Conservation (phyloP, 2,888 invertebrate species). For the Acleris literana region DNA sequence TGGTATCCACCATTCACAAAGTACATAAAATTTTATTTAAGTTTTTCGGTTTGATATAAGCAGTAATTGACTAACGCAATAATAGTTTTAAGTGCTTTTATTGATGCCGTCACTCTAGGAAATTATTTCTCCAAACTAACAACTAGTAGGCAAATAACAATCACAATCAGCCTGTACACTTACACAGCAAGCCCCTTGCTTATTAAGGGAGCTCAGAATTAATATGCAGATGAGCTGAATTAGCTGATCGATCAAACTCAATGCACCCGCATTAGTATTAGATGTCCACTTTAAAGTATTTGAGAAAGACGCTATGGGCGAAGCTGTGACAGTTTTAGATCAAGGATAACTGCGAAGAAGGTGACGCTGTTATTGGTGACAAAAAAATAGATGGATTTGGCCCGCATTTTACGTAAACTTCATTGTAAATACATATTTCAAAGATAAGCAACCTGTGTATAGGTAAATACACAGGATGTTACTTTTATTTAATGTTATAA, state of each 20-base stretch:
- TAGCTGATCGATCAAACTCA: conserved; percentile 72
- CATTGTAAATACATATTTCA: too few species aligned
- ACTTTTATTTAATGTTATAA: too few species aligned
- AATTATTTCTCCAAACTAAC: not conserved
- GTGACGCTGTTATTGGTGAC: not conserved
- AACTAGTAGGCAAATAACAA: not conserved
- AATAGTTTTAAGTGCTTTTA: not conserved
- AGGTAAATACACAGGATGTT: too few species aligned
- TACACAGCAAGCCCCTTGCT: conserved; percentile 51
- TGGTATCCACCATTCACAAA: too few species aligned
- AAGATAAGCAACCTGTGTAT: not conserved
- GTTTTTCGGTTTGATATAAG: too few species aligned
- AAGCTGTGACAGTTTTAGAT: conserved; percentile 5
- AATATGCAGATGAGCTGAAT: conserved; percentile 77
- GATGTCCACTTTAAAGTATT: conserved; percentile 49
- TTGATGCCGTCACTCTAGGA: too few species aligned
- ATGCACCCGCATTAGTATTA: conserved; percentile 69
- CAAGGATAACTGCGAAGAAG: not conserved
- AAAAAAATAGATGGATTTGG: too few species aligned
- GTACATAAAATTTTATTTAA: too few species aligned
- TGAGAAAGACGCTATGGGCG: conserved; percentile 27
- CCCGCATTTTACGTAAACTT: too few species aligned
- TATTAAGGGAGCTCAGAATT: conserved; percentile 58
- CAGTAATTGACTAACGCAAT: not conserved
- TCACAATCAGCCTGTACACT: conserved; percentile 13